phyloP scores from a whole-genome alignment of 2,113 vertebrate genomes.

The Psilopogon haemacephalus region DNA sequence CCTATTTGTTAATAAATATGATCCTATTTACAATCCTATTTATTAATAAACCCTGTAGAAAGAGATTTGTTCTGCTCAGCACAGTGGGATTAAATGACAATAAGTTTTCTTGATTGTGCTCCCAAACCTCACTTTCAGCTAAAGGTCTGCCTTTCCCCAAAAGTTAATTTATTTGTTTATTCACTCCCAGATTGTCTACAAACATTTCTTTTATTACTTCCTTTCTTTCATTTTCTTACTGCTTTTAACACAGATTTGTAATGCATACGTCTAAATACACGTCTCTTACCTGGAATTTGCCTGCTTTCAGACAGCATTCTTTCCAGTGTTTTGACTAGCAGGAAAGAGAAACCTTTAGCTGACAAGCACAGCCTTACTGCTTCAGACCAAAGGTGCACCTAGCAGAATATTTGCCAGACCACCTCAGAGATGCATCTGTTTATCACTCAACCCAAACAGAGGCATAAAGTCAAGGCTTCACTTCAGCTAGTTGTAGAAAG shows the following conservation, averaged over 20 bases:
- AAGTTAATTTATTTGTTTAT: constrained; percentile 4
- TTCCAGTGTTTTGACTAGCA: neutral
- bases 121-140: constrained; percentile 39
- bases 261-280: neutral
- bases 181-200: neutral
- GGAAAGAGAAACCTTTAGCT: neutral
- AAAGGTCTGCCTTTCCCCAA: neutral
- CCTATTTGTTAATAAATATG: constrained; percentile 24
- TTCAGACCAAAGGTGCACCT: neutral
- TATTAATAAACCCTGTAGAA: constrained; percentile 14
- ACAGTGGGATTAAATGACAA: constrained; percentile 35
- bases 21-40: neutral
- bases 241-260: neutral
- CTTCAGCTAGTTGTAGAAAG: neutral
- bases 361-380: neutral
- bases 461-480: neutral
- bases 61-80: constrained; percentile 28
- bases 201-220: neutral
- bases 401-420: neutral
- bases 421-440: neutral
- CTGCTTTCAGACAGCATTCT: neutral
- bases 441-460: neutral
- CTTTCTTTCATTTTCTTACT: neutral
- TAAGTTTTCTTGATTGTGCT: neutral
- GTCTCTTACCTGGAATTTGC: neutral